phyloP scores from a whole-genome alignment of 1,140 invertebrate species.

The Galleria mellonella region DNA sequence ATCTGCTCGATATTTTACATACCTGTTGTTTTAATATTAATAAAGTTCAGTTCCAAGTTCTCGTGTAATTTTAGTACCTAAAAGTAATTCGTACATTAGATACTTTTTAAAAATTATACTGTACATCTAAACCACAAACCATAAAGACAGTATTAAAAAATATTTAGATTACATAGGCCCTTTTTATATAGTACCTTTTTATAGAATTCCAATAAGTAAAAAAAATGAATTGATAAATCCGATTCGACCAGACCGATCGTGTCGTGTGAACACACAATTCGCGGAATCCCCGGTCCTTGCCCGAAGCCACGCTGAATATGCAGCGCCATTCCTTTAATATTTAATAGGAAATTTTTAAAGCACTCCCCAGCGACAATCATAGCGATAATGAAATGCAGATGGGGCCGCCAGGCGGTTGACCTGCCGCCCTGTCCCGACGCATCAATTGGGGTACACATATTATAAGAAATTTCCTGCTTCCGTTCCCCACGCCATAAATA shows the following conservation, averaged over 20 bases:
- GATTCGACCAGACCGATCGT: neutral
- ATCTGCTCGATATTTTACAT: no score
- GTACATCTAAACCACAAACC: no score
- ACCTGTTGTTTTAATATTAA: no score
- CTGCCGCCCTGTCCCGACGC: constrained; percentile 22
- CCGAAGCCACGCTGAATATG: constrained; percentile 56
- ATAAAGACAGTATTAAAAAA: no score
- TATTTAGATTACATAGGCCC: no score
- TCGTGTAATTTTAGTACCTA: no score
- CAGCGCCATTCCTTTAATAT: constrained; percentile 52
- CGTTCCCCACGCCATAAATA: constrained; percentile 1
- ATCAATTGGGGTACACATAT: constrained; percentile 12
- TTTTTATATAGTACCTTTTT: no score
- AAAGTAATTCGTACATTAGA: no score
- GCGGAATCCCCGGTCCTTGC: constrained; percentile 50
- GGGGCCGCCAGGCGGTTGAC: constrained; percentile 35
- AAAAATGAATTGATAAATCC: no score
- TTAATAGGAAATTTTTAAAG: constrained; percentile 49
- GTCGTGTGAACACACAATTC: constrained; percentile 13
- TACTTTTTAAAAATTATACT: no score
- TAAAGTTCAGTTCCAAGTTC: no score
- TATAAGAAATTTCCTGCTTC: constrained; percentile 6
- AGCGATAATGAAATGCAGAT: constrained; percentile 54
- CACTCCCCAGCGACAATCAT: constrained; percentile 47
- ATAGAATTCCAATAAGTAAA: no score